These are phyloP conservation scores for Trichomycterus rosablanca DNA, from an alignment of 2,113 vertebrate species.

Conservation along the genomic window DNA sequence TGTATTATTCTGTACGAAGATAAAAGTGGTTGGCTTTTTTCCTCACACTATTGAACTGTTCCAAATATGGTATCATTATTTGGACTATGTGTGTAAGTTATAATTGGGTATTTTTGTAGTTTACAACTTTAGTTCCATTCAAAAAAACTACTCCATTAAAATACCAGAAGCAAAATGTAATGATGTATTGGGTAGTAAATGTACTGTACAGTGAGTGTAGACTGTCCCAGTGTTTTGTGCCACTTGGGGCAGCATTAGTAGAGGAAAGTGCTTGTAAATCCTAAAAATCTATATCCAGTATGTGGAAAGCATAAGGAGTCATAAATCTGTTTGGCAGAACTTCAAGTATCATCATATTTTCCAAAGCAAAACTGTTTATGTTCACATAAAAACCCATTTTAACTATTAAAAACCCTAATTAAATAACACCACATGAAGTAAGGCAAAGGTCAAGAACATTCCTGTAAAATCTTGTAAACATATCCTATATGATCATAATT, in stretches of 20 bases:
- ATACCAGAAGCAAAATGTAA: no score
- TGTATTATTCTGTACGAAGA: no score
- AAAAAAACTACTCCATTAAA: no score
- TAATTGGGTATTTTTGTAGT: no score
- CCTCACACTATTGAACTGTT: no score
- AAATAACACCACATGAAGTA: conserved; percentile 54
- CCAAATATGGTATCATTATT: no score
- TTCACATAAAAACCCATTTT: conserved; percentile 56
- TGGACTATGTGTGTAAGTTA: no score
- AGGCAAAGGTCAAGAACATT: conserved; percentile 46
- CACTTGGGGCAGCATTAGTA: no score
- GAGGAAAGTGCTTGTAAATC: conserved; percentile 9
- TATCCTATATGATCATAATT: conserved; percentile 49
- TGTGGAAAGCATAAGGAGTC: background rate
- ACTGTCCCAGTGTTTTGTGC: background rate
- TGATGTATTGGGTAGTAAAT: no score
- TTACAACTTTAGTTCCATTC: no score
- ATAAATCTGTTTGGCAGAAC: conserved; percentile 20
- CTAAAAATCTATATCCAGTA: conserved; percentile 13
- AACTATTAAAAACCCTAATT: conserved; percentile 60
- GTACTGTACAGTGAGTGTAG: background rate
- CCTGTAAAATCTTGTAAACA: conserved; percentile 61
- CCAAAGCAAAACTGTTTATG: conserved; percentile 42
- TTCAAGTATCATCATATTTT: conserved; percentile 46
- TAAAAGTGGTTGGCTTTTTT: no score